A percentile compares a stretch with the other conserved stretches of the same genome.
Evolutionary conservation across 2,113 vertebrate species (phyloP).

Genomic region (Xiphias gladius): DNA sequence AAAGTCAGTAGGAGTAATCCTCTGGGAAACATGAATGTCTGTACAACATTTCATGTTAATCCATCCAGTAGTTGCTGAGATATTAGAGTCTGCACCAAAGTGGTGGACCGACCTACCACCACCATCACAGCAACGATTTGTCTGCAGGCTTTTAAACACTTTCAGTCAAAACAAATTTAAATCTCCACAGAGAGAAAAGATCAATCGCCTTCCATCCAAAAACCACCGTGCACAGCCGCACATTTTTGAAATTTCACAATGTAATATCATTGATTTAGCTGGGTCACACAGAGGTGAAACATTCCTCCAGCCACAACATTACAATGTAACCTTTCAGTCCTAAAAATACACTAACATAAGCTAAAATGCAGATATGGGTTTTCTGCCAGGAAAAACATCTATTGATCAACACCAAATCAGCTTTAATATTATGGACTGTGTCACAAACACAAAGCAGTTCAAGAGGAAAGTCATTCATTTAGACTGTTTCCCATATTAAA

Average conservation of each 20-base stretch:
- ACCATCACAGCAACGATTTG: neutral
- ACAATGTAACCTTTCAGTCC: conserved; percentile 58
- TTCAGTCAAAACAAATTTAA: neutral
- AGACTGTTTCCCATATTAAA: neutral
- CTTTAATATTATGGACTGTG: neutral
- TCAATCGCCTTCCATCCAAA: neutral
- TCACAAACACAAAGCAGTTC: conserved; percentile 1
- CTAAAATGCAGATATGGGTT: neutral
- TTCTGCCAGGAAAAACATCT: neutral
- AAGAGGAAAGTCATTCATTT: neutral
- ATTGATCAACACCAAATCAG: neutral
- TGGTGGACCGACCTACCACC: neutral
- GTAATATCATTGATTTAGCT: conserved; percentile 51
- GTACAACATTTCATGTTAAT: no score
- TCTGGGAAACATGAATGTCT: no score
- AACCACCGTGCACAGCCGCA: neutral
- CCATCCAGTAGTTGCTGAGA: no score
- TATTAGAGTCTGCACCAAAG: no score
- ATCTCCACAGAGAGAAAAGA: conserved; percentile 7
- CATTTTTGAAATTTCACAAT: conserved; percentile 67
- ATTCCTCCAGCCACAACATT: conserved; percentile 56
- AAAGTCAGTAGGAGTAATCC: no score
- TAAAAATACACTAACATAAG: conserved; percentile 28
- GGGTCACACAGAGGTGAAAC: conserved; percentile 53
- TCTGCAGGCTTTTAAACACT: neutral